Percentiles rank a stretch among this genome's conserved stretches.
Conservation (phyloP, 2,888 invertebrate genomes). For the Scaptomyza reducta region DNA sequence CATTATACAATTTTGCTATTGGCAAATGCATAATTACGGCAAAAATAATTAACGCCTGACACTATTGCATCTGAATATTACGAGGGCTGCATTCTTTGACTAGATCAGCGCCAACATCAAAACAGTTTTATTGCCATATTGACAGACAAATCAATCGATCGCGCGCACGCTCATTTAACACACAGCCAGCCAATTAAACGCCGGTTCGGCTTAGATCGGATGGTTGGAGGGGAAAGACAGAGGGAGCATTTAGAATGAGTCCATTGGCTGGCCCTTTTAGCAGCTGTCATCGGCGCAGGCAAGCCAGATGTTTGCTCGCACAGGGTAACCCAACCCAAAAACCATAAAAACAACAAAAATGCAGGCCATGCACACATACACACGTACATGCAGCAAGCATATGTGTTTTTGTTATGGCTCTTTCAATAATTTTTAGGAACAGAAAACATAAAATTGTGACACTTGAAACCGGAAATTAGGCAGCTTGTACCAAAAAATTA, state of each 20-base stretch:
- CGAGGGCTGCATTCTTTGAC: conserved; percentile 32
- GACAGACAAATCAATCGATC: conserved; percentile 69
- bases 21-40: conserved; percentile 34
- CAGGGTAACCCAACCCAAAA: conserved; percentile 60
- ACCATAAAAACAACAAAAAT: conserved; percentile 61
- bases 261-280: conserved; percentile 54
- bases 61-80: neutral
- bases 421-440: conserved; percentile 64
- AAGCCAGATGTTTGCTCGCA: conserved; percentile 60
- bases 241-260: conserved; percentile 17
- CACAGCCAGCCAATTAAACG: conserved; percentile 51
- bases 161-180: conserved; percentile 44
- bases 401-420: conserved; percentile 64
- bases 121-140: conserved; percentile 57
- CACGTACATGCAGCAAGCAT: conserved; percentile 7
- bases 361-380: conserved; percentile 23
- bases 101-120: conserved; percentile 48
- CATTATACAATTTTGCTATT: conserved; percentile 31
- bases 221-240: neutral
- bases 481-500: conserved; percentile 55
- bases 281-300: conserved; percentile 59
- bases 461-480: conserved; percentile 77
- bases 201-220: conserved; percentile 7
- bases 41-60: neutral
- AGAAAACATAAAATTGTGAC: conserved; percentile 55